A percentile compares a stretch with the other conserved stretches of the same genome.
Conservation (phyloP, 2,888 invertebrate species). For the Andrena praecox region DNA sequence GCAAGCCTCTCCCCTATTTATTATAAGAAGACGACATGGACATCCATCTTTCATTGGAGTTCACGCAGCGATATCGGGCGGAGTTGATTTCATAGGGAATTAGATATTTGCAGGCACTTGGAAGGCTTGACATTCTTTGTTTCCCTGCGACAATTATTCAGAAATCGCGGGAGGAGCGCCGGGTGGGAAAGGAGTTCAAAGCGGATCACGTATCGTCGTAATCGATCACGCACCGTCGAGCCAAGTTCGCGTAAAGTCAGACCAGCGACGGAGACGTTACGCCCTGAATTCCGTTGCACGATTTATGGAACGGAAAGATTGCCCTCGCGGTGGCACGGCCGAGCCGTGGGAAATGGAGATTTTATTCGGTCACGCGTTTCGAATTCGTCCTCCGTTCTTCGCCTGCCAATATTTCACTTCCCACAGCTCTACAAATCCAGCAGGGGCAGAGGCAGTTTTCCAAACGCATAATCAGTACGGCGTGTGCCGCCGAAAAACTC, state of each 20-base stretch:
- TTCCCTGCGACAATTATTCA: constrained; percentile 38
- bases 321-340: constrained; percentile 12
- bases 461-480: constrained; percentile 9
- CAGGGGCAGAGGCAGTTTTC: not conserved
- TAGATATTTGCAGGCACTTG: not conserved
- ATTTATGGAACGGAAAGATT: constrained; percentile 33
- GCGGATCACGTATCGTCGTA: constrained; percentile 46
- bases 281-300: constrained; percentile 44
- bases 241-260: constrained; percentile 25
- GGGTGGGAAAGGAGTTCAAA: not conserved
- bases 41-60: not conserved
- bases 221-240: constrained; percentile 44
- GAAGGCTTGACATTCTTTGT: not conserved
- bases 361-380: constrained; percentile 34
- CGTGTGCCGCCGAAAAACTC: not conserved
- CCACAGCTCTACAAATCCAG: not conserved
- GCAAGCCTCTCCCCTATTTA: too few species aligned
- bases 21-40: not conserved
- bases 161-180: constrained; percentile 4
- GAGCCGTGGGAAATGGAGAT: constrained; percentile 43
- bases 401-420: not conserved
- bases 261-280: constrained; percentile 12
- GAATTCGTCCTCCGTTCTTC: constrained; percentile 24
- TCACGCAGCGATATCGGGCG: not conserved
- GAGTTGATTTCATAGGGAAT: not conserved